These are phyloP conservation scores for Petaurus breviceps DNA, from an alignment of 2,113 vertebrate species.

Conservation along the genomic window DNA sequence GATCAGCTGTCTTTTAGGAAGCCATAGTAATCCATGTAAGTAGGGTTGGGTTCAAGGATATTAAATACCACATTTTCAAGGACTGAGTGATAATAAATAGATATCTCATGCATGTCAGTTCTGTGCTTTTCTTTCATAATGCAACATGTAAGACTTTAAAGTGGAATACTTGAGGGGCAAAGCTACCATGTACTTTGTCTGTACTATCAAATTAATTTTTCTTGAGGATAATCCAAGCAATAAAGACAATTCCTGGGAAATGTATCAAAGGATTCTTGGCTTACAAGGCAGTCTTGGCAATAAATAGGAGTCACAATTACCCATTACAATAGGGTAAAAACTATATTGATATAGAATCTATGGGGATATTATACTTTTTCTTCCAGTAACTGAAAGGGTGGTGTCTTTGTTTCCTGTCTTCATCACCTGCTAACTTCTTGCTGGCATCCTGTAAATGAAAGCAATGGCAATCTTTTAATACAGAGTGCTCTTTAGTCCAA, in stretches of 20 bases:
- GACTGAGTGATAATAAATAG: background rate
- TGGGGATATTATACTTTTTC: background rate
- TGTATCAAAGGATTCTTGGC: background rate
- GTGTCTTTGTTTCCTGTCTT: background rate
- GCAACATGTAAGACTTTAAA: background rate
- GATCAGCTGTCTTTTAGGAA: background rate
- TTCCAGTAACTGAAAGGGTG: background rate
- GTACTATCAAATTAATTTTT: slow-evolving; percentile 27
- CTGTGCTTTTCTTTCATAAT: slow-evolving; percentile 7
- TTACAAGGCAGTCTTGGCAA: background rate
- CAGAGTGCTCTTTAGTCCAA: background rate
- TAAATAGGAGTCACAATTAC: background rate
- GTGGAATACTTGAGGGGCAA: background rate
- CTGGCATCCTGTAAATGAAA: slow-evolving; percentile 24
- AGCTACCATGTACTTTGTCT: background rate
- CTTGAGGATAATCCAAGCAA: background rate
- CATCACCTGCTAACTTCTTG: slow-evolving; percentile 25
- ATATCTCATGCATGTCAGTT: background rate
- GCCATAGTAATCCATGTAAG: background rate
- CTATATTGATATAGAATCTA: background rate
- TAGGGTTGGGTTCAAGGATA: background rate
- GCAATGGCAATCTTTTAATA: slow-evolving; percentile 47
- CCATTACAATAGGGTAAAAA: background rate
- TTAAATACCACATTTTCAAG: background rate
- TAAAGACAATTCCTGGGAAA: background rate